These are phyloP conservation scores for Montifringilla adamsi DNA, from an alignment of 2,113 vertebrate genomes.

Conservation along the genomic window DNA sequence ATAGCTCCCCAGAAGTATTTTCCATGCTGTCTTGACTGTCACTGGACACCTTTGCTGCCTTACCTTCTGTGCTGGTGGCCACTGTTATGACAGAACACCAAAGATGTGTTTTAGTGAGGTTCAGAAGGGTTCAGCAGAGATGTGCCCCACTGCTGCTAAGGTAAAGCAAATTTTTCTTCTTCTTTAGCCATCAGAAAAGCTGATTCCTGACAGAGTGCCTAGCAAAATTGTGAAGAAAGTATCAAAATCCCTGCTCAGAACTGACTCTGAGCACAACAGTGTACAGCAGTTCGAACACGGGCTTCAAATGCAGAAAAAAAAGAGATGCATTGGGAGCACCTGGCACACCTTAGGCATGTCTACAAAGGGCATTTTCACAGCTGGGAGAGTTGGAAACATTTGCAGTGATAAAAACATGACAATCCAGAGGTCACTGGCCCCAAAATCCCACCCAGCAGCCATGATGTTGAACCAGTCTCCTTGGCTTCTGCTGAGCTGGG, in stretches of 20 bases:
- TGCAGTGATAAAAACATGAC: background rate
- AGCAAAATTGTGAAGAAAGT: background rate
- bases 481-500: background rate
- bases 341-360: background rate
- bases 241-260: background rate
- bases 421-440: too few species aligned
- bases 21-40: accelerated
- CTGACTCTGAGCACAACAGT: background rate
- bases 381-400: background rate
- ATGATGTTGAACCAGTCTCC: background rate
- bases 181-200: background rate
- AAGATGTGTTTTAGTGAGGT: background rate
- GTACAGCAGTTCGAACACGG: accelerated
- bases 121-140: background rate
- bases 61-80: background rate
- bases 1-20: background rate
- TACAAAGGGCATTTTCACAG: background rate
- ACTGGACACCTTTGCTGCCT: background rate
- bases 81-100: background rate
- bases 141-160: background rate
- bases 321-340: accelerated
- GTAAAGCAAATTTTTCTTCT: background rate
- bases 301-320: background rate
- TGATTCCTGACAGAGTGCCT: background rate
- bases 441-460: background rate